phyloP scores from a whole-genome alignment of 2,113 vertebrate genomes.

The Eolophus roseicapilla region DNA sequence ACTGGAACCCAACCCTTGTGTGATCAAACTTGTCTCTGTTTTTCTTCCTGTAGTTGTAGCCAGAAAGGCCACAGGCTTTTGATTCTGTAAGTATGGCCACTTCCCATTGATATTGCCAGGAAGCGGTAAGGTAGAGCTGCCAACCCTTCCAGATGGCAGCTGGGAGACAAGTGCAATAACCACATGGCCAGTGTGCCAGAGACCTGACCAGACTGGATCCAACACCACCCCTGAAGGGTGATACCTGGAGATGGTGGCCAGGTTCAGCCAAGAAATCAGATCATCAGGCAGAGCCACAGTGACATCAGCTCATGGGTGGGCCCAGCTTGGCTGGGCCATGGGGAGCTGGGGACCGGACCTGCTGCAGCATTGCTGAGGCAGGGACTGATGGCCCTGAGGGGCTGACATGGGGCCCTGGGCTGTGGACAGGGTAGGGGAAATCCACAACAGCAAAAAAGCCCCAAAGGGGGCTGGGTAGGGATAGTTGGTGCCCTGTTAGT shows the following conservation, averaged over 20 bases:
- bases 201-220: not conserved
- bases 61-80: not conserved
- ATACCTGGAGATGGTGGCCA: not conserved
- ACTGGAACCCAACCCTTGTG: not conserved
- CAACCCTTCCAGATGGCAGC: not conserved
- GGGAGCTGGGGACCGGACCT: not conserved
- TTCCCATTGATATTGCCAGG: not conserved
- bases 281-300: not conserved
- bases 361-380: not conserved
- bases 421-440: not conserved
- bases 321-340: accelerated
- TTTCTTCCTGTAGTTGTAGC: not conserved
- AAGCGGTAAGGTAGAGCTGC: not conserved
- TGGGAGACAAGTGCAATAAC: not conserved
- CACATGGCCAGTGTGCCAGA: not conserved
- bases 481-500: not conserved
- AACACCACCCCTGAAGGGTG: not conserved
- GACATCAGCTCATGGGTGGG: accelerated
- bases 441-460: not conserved
- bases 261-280: not conserved
- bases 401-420: not conserved
- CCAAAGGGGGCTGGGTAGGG: too few relatives aligned
- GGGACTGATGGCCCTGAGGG: too few relatives aligned
- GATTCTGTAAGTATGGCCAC: not conserved
- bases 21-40: not conserved